Percentiles rank a stretch among this genome's conserved stretches.
Evolutionary conservation across 2,797 vertebrate species (phyloP).

Genomic region (Lepidocolaptes lacrymiger): DNA sequence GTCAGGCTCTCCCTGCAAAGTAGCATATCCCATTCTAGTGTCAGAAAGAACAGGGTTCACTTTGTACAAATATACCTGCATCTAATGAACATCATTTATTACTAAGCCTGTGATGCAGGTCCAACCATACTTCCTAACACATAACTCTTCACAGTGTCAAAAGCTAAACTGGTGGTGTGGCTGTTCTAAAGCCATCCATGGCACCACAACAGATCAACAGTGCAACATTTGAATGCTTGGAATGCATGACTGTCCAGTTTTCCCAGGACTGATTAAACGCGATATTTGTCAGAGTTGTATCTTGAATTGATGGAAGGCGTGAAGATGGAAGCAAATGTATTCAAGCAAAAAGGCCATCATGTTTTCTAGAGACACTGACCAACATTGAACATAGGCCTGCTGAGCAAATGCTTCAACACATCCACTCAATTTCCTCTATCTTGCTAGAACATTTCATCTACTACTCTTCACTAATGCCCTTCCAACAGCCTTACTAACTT

Average conservation of each 20-base stretch:
- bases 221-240: not conserved
- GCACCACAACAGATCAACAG: not conserved
- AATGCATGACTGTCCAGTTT: not conserved
- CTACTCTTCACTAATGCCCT: not conserved
- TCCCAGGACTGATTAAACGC: not conserved
- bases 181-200: not conserved
- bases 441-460: not conserved
- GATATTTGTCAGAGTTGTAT: not conserved
- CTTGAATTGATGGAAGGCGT: not conserved
- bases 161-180: not conserved
- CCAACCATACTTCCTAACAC: not conserved
- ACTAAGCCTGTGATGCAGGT: not conserved
- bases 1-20: not conserved
- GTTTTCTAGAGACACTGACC: not conserved
- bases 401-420: not conserved
- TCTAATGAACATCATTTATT: constrained; percentile 31
- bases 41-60: not conserved
- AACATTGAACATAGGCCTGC: not conserved
- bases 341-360: not conserved
- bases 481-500: not conserved
- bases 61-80: not conserved
- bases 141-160: not conserved
- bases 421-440: not conserved
- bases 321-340: not conserved
- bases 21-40: not conserved